A percentile compares a stretch with the other conserved stretches of the same genome.
Conservation (phyloP, 2,113 vertebrate species). For the Bungarus multicinctus region DNA sequence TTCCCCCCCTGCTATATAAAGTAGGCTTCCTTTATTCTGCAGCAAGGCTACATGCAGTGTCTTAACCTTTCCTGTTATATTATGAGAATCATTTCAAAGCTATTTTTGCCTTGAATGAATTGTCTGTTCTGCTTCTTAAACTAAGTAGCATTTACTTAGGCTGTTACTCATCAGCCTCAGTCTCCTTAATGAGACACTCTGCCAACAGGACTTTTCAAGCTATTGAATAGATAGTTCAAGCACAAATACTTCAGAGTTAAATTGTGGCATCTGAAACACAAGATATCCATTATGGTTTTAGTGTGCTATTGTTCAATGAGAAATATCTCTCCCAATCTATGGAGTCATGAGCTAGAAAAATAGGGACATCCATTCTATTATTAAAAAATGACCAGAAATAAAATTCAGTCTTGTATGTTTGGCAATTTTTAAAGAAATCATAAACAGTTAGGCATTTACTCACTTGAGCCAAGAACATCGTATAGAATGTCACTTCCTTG, state of each 20-base stretch:
- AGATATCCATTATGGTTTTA: background rate
- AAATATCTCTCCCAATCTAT: background rate
- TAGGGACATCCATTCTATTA: background rate
- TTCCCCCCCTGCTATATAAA: background rate
- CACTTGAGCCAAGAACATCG: background rate
- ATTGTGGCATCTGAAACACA: background rate
- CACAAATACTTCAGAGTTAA: background rate
- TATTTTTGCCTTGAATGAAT: background rate
- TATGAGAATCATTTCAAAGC: background rate
- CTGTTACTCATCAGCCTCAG: background rate
- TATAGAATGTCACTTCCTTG: background rate
- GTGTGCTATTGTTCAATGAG: background rate
- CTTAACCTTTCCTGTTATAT: background rate
- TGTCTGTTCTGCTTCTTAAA: background rate
- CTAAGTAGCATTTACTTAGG: background rate
- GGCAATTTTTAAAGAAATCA: background rate
- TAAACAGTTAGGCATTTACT: background rate
- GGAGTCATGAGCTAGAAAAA: background rate
- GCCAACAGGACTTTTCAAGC: background rate
- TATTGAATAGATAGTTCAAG: slow-evolving; percentile 8
- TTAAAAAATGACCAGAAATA: background rate
- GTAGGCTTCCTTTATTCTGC: background rate
- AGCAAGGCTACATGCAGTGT: background rate
- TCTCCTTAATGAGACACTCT: background rate
- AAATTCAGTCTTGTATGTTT: background rate